Base-by-base conservation (phyloP, 2,888 invertebrate species). In the Hecatera dysodea region DNA sequence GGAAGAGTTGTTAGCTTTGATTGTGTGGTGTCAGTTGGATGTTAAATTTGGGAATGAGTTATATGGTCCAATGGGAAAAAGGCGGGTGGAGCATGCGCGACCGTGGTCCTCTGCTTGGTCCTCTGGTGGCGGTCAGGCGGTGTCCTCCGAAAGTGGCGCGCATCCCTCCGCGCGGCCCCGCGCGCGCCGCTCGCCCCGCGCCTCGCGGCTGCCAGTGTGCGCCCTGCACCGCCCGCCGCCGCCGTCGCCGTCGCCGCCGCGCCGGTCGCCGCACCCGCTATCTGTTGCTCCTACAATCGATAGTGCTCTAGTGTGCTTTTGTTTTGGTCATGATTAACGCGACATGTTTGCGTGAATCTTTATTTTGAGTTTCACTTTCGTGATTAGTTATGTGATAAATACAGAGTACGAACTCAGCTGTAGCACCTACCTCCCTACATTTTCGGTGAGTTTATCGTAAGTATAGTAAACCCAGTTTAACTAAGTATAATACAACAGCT, bases 71-170 rank as follows among this genome's bases (percentile, higher is more conserved):
- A 82, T 77, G 62, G 69, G 63, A 72, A 67, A 66, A 64, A 64
- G 60, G 67, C 62, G 71, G 72, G 69, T 60, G 72, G 86, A 75
- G 84, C 89, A 87, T 89, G 89, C 90, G 90, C 88, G 64, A 65
- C 57, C 67, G 67, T 70, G 56, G 12, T 12, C 39, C 3, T 12
- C 39, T 15, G 39, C 67, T 57, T n/a, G 50, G 55, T 52, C 56
- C 27, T 59, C 46, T 59, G 48, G 55, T 56, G 67, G 61, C 61
- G 48, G 39, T 39, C 4, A 2, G 4, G 29, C n/a, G 29, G 29
- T 6, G 2, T 4, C 15, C 39, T 39, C 15, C 8, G 44, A 19
- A 19, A 19, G 19, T 2, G 19, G 33, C 39, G 52, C 44, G n/a
- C 56, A 17, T n/a, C 29, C 17, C 24, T 5, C n/a, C 48, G 44